Evolutionary conservation across 2,888 invertebrate species (phyloP).

Genomic region (Andrena camellia): DNA sequence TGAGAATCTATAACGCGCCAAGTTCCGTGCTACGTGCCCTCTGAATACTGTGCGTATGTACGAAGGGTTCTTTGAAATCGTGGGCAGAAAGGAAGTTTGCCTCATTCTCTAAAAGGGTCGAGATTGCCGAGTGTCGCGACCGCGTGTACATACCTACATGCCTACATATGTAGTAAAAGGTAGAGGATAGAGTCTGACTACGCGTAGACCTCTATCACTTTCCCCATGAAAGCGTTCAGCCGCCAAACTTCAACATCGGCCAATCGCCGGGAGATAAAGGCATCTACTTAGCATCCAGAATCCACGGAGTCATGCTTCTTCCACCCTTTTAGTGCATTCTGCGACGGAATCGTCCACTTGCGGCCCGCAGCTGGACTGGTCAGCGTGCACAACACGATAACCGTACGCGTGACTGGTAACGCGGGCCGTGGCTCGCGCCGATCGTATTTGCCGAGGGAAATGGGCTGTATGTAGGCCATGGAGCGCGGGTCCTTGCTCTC

Average conservation of each 20-base stretch:
- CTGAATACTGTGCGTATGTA: too few species aligned
- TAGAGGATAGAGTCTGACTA: too few species aligned
- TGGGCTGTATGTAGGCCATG: slow-evolving; percentile 66
- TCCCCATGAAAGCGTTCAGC: neutral
- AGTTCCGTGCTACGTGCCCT: neutral
- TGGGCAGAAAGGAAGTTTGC: too few species aligned
- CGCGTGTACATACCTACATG: too few species aligned
- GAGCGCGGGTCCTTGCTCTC: slow-evolving; percentile 60
- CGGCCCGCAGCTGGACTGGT: neutral
- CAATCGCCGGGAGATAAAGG: neutral
- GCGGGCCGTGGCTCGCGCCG: slow-evolving; percentile 26
- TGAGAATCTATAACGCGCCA: neutral
- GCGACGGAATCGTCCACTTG: neutral
- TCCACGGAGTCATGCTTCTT: neutral
- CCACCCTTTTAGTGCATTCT: neutral
- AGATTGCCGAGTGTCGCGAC: too few species aligned
- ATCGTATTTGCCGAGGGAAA: slow-evolving; percentile 56
- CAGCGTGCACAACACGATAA: slow-evolving; percentile 40
- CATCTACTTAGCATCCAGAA: neutral
- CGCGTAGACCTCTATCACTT: neutral
- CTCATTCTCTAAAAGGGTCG: too few species aligned
- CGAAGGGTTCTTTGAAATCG: slow-evolving; percentile 3
- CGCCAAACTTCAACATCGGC: too few species aligned
- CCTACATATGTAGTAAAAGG: too few species aligned
- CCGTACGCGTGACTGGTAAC: slow-evolving; percentile 34